Evolutionary conservation across 2,888 invertebrate genomes (phyloP).

Genomic region (Cantharis rustica): DNA sequence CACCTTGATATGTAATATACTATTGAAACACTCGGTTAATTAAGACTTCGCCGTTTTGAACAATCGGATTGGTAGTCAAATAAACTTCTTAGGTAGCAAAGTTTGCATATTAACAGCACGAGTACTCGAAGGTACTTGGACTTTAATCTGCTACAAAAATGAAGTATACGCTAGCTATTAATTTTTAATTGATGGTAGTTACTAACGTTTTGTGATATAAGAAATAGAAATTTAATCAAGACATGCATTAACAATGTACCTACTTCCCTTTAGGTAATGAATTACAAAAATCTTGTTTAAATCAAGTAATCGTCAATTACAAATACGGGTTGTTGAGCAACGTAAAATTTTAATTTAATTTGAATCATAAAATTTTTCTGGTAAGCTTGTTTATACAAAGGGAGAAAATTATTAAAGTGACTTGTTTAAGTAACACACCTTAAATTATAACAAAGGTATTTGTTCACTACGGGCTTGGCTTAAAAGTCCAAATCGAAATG

Average conservation of each 20-base stretch:
- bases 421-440: conserved; percentile 36
- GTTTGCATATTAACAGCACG: background rate
- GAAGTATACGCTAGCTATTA: background rate
- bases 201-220: background rate
- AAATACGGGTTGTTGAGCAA: background rate
- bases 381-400: conserved; percentile 2
- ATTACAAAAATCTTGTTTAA: background rate
- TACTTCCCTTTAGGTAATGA: background rate
- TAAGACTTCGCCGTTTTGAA: no score
- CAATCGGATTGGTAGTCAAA: background rate
- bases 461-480: conserved; percentile 42
- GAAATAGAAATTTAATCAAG: background rate
- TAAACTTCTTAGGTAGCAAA: background rate
- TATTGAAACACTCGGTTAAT: no score
- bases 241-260: background rate
- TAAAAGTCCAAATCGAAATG: conserved; percentile 37
- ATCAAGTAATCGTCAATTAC: background rate
- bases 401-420: conserved; percentile 16
- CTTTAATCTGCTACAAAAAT: background rate
- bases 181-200: background rate
- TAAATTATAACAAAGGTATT: conserved; percentile 42
- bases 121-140: background rate
- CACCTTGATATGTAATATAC: no score
- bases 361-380: background rate
- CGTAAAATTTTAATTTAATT: background rate